phyloP scores from a whole-genome alignment of 2,113 vertebrate species.

The Natator depressus region DNA sequence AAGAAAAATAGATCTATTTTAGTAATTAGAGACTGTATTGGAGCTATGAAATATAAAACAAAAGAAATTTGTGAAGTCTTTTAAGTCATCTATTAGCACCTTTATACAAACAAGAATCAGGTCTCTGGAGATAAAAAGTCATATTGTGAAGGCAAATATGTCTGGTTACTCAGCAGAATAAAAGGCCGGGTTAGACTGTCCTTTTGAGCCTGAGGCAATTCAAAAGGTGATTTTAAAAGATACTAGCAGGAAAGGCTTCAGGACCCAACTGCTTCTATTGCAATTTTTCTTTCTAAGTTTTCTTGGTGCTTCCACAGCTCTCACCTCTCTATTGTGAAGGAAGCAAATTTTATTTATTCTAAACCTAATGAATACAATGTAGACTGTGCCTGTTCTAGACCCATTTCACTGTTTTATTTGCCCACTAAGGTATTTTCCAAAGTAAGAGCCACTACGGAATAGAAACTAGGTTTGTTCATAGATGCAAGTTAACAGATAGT shows the following conservation, averaged over 20 bases:
- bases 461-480: neutral
- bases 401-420: conserved; percentile 15
- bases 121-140: conserved; percentile 67
- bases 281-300: conserved; percentile 39
- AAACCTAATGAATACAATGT: neutral
- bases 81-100: conserved; percentile 36
- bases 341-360: neutral
- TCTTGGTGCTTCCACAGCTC: neutral
- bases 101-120: conserved; percentile 40
- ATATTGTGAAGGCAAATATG: conserved; percentile 65
- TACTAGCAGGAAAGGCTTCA: conserved; percentile 32
- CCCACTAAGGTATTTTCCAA: neutral
- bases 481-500: neutral
- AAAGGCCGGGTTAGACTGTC: conserved; percentile 62
- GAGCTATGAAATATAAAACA: conserved; percentile 47
- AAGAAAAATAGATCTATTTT: neutral
- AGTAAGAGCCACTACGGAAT: neutral
- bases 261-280: conserved; percentile 2
- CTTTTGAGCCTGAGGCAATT: conserved; percentile 48
- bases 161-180: conserved; percentile 69
- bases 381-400: neutral
- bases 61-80: conserved; percentile 49
- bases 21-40: conserved; percentile 29
- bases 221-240: conserved; percentile 44
- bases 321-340: neutral